phyloP scores from a whole-genome alignment of 2,113 vertebrate species.

The Caranx melampygus region DNA sequence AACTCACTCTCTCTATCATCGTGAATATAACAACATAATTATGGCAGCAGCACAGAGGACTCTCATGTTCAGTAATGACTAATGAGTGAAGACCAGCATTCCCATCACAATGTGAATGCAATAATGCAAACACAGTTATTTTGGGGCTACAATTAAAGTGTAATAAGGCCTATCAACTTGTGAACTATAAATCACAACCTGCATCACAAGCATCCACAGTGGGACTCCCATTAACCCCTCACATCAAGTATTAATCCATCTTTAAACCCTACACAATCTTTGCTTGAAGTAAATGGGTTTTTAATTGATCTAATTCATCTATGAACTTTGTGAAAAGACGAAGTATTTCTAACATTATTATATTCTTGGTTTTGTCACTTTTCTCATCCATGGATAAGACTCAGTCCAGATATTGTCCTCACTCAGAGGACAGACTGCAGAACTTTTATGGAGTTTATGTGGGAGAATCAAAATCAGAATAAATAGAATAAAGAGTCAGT shows the following conservation, averaged over 20 bases:
- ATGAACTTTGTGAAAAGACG: background rate
- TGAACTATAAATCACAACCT: too few relatives aligned
- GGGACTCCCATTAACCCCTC: too few relatives aligned
- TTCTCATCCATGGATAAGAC: background rate
- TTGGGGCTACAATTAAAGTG: background rate
- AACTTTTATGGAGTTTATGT: background rate
- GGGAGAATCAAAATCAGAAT: background rate
- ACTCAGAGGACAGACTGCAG: background rate
- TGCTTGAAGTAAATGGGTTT: background rate
- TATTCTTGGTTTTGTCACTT: slow-evolving; percentile 1
- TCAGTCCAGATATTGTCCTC: background rate
- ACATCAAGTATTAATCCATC: background rate
- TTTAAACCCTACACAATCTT: background rate
- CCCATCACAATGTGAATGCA: background rate
- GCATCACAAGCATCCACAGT: too few relatives aligned
- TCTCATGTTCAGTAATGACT: background rate
- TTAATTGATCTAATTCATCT: background rate
- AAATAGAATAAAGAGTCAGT: background rate
- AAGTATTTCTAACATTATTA: background rate
- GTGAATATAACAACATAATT: background rate
- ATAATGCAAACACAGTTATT: background rate
- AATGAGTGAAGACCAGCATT: background rate
- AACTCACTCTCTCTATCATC: background rate
- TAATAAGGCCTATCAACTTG: too few relatives aligned
- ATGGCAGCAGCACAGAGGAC: background rate